Base-by-base conservation (phyloP, 2,113 vertebrate genomes). In the Mola mola region DNA sequence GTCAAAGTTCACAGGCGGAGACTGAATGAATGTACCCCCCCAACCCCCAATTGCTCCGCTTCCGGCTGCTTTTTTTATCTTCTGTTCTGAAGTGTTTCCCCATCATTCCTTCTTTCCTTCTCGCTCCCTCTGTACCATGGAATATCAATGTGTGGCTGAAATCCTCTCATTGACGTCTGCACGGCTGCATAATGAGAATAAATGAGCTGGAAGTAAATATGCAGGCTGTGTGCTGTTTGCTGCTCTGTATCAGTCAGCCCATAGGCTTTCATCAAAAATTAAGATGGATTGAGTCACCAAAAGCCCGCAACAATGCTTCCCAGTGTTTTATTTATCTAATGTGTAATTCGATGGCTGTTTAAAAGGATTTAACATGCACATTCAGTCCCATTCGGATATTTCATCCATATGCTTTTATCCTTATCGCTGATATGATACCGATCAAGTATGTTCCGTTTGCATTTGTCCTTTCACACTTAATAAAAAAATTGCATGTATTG, bases 191-290 rank as follows among this genome's bases (percentile, higher is more conserved):
- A 92, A 91, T 92, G 89, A 90, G 89, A 91, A 92, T 90, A 92
- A 92, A 93, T 92, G 90, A 90, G 84, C 81, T 92, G 92, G 91
- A 90, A 93, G 89, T 88, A 91, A 91, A 90, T 87, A 90, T 89
- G 87, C 88, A 87, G 88, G 72, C 84, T 85, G 82, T 86, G 85
- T 82, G 80, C 77, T 85, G 83, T 79, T 83, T 69, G 76, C 61
- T 19, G 49, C 72, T 74, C 77, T 82, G 78, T 77, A 80, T 66
- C 78, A 86, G 82, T 63, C 82, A 72, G 56, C 65, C 62, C 41
- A 64, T 82, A 65, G 82, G 81, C 83, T 89, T 91, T 85, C 84
- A 85, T 77, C 75, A 75, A 83, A 82, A 81, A 89, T 88, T 22
- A 89, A 90, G 88, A 90, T 87, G 82, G 83, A 90, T 92, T 72